Conservation (phyloP, 2,888 invertebrate genomes). For the Sepioteuthis lessoniana region DNA sequence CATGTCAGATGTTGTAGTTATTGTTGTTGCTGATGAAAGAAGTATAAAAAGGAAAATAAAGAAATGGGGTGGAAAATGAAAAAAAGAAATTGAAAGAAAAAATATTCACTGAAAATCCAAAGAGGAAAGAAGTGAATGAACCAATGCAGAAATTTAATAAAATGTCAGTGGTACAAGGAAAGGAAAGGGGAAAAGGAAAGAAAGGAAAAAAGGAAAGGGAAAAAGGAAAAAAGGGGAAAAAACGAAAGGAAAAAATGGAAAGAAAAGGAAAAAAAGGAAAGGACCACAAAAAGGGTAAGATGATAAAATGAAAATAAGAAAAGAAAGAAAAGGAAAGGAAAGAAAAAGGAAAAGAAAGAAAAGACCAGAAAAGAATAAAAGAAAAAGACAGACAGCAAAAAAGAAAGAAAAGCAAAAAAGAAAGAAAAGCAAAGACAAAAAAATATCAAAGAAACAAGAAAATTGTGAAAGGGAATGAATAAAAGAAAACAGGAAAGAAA, state of each 20-base stretch:
- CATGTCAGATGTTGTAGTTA: too few species aligned
- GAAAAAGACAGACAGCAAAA: background rate
- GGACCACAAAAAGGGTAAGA: background rate
- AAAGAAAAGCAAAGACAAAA: background rate
- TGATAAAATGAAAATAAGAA: background rate
- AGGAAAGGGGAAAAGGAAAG: too few species aligned
- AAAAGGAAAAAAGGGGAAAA: accelerated
- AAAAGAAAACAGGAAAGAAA: too few species aligned
- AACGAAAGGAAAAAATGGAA: accelerated
- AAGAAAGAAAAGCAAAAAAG: background rate
- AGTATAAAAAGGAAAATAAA: too few species aligned
- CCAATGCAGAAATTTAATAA: too few species aligned
- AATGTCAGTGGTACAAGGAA: background rate
- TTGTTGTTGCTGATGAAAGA: too few species aligned
- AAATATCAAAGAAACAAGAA: background rate
- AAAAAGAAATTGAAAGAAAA: background rate
- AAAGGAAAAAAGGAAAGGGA: background rate
- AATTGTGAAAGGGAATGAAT: too few species aligned
- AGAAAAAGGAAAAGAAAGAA: background rate
- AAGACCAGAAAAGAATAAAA: background rate
- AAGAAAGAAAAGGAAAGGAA: background rate
- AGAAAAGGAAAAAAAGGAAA: background rate
- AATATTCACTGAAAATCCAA: background rate
- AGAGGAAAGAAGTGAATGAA: background rate
- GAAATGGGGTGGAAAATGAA: background rate